These are phyloP conservation scores for Halichoeres trimaculatus DNA, from an alignment of 2,113 vertebrate genomes.

Conservation along the genomic window DNA sequence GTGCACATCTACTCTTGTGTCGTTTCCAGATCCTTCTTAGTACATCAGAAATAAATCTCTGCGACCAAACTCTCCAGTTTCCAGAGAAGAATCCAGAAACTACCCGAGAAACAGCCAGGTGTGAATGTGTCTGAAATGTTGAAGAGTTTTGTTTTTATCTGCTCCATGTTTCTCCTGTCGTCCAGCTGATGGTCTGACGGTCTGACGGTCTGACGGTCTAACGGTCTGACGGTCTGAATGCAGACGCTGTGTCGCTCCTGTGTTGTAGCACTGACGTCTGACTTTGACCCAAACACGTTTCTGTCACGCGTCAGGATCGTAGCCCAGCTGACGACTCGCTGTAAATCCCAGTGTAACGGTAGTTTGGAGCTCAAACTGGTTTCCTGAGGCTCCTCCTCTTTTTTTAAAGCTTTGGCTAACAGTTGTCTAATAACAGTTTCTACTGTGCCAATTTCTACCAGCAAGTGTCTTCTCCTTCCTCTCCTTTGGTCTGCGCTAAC, in stretches of 20 bases:
- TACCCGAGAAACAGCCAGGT: background rate
- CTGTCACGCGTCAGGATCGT: background rate
- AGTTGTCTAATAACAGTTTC: constrained; percentile 68
- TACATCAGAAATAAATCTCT: too few species aligned
- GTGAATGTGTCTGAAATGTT: constrained; percentile 6
- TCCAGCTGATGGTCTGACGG: constrained; percentile 15
- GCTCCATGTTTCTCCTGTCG: background rate
- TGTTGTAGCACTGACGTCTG: constrained; percentile 18
- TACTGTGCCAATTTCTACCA: constrained; percentile 93
- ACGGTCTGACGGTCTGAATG: constrained; percentile 7
- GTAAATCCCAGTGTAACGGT: constrained; percentile 21
- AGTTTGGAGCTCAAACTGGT: constrained; percentile 37
- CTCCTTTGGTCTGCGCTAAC: constrained; percentile 64
- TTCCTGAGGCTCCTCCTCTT: constrained; percentile 41
- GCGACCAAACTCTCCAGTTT: too few species aligned
- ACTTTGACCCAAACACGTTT: background rate
- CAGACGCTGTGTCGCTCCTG: constrained; percentile 13
- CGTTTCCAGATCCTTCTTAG: too few species aligned
- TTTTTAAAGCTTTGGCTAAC: constrained; percentile 67
- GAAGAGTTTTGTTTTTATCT: constrained; percentile 9
- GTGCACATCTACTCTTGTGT: too few species aligned
- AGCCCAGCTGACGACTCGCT: background rate
- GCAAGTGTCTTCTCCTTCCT: constrained; percentile 89
- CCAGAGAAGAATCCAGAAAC: too few species aligned
- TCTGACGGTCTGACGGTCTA: constrained; percentile 9